Percentiles rank a stretch among this genome's conserved stretches.
Conservation (phyloP, 2,888 invertebrate species). For the Aphidius colemani region DNA sequence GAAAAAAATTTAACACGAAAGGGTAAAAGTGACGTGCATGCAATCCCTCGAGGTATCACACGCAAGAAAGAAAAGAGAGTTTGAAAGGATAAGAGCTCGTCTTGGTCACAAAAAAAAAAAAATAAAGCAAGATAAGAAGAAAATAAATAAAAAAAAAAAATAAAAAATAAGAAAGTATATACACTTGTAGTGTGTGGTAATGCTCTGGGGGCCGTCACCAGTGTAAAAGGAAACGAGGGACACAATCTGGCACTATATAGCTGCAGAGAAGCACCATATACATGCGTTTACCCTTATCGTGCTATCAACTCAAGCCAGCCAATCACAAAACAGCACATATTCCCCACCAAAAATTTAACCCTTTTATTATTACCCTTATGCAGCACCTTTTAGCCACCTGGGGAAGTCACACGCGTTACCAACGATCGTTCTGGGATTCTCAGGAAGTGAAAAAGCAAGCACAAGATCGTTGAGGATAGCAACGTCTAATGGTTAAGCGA, state of each 20-base stretch:
- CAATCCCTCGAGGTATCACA: constrained; percentile 16
- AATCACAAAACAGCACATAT: background rate
- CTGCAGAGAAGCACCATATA: constrained; percentile 3
- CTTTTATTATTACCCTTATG: background rate
- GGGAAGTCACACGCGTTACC: constrained; percentile 15
- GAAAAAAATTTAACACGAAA: constrained; percentile 17
- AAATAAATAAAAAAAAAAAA: constrained; percentile 2
- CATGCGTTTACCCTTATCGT: constrained; percentile 14
- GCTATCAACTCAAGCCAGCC: constrained; percentile 10
- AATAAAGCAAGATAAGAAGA: constrained; percentile 10
- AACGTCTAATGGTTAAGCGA: constrained; percentile 14
- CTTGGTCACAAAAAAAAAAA: constrained; percentile 1
- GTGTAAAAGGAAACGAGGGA: constrained; percentile 14
- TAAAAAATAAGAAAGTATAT: background rate
- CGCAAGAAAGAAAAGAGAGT: background rate
- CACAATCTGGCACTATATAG: constrained; percentile 19
- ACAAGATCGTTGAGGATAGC: constrained; percentile 15
- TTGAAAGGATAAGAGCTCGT: background rate
- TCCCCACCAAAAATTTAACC: background rate
- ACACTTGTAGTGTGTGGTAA: constrained; percentile 11
- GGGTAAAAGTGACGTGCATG: constrained; percentile 24
- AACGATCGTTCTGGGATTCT: constrained; percentile 19
- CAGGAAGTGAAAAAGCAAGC: constrained; percentile 8
- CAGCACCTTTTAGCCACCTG: constrained; percentile 8
- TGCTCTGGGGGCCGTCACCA: constrained; percentile 17